A percentile compares a stretch with the other conserved stretches of the same genome.
Conservation (phyloP, 2,797 vertebrate species). For the Sebastes oblongus region DNA sequence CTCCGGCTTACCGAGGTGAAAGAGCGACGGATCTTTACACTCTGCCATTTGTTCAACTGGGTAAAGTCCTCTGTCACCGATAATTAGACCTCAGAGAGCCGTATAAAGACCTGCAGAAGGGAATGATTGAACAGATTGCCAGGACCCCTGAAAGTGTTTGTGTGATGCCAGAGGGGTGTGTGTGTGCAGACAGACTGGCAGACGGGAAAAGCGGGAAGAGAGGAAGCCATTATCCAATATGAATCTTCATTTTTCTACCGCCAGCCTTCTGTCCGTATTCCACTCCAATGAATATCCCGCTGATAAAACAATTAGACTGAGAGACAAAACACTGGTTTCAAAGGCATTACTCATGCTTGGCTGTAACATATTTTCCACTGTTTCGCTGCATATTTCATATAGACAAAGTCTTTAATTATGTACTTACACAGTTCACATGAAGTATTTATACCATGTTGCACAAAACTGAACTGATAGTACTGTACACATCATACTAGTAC, state of each 20-base stretch:
- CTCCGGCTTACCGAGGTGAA: conserved; percentile 43
- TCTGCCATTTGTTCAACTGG: conserved; percentile 59
- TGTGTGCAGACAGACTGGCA: conserved; percentile 30
- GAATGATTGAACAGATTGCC: conserved; percentile 67
- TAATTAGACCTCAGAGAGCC: conserved; percentile 74
- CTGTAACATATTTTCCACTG: conserved; percentile 54
- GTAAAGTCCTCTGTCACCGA: conserved; percentile 65
- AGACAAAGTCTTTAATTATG: conserved; percentile 48
- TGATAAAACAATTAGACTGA: conserved; percentile 70
- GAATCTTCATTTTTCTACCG: conserved; percentile 54
- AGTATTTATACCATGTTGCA: not conserved
- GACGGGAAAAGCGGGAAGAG: conserved; percentile 27
- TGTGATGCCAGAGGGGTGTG: conserved; percentile 25
- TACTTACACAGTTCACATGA: conserved; percentile 16
- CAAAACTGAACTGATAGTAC: not conserved
- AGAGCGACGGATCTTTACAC: conserved; percentile 36
- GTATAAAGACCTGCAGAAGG: conserved; percentile 53
- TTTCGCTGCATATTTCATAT: conserved; percentile 55
- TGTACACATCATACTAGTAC: not conserved
- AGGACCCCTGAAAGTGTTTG: conserved; percentile 56
- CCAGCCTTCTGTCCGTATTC: conserved; percentile 63
- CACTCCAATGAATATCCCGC: conserved; percentile 60
- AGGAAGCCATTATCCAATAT: conserved; percentile 58
- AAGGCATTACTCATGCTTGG: conserved; percentile 54
- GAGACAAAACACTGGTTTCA: conserved; percentile 63